Percentiles rank a stretch among this genome's conserved stretches.
Evolutionary conservation across 2,113 vertebrate genomes (phyloP).

Genomic region (Sterrhoptilus dennistouni): DNA sequence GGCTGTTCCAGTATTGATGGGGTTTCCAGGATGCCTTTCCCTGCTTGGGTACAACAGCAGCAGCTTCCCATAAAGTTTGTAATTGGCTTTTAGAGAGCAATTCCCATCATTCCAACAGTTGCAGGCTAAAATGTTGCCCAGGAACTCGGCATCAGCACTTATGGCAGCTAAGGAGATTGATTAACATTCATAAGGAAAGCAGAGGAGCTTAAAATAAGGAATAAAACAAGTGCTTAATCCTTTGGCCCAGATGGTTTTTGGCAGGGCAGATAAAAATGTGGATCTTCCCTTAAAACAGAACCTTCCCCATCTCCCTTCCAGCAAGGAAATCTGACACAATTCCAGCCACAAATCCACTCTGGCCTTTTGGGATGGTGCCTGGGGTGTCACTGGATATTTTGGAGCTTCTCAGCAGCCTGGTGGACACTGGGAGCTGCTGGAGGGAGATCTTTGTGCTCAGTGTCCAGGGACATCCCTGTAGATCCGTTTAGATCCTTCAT

Average conservation of each 20-base stretch:
- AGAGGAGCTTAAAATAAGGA: constrained; percentile 6
- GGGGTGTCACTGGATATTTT: accelerated
- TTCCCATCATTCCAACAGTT: background rate
- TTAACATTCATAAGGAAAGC: background rate
- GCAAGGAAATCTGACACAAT: background rate
- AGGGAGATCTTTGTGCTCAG: background rate
- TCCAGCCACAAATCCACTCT: background rate
- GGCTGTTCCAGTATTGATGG: background rate
- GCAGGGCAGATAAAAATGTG: background rate
- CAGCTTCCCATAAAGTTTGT: constrained; percentile 11
- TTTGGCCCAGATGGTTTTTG: background rate
- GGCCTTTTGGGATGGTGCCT: accelerated
- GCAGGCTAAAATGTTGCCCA: background rate
- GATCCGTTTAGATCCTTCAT: background rate
- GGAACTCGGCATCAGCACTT: background rate
- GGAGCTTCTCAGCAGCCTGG: background rate
- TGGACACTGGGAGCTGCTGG: background rate
- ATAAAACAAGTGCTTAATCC: background rate
- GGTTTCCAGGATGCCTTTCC: background rate
- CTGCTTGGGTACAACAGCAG: background rate
- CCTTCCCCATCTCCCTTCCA: background rate
- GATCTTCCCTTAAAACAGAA: background rate
- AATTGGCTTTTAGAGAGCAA: background rate
- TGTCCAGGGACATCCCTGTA: accelerated
- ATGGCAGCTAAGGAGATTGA: background rate